These are phyloP conservation scores for Oreochromis mossambicus DNA, from an alignment of 2,797 vertebrate genomes.

Conservation along the genomic window DNA sequence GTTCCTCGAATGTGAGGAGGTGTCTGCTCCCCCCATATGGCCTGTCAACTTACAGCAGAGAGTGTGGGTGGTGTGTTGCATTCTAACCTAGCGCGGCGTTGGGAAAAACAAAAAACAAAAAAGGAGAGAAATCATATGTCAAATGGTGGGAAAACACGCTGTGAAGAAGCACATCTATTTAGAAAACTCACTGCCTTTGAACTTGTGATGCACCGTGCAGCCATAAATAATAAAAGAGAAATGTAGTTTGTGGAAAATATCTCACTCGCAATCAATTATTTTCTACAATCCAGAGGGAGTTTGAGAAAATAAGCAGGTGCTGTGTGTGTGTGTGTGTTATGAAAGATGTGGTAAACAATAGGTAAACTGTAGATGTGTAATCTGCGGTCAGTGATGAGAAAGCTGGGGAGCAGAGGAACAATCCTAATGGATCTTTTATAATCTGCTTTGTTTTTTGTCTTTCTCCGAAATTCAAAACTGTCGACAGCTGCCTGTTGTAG, in stretches of 20 bases:
- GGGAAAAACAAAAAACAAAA: background rate
- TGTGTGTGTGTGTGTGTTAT: background rate
- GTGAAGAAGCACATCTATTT: slow-evolving; percentile 4
- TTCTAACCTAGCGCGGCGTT: background rate
- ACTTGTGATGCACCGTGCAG: background rate
- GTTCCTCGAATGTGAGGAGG: slow-evolving; percentile 29
- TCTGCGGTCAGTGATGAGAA: slow-evolving; percentile 1
- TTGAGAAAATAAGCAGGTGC: background rate
- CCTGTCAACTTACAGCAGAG: slow-evolving; percentile 44
- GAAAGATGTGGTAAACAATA: background rate
- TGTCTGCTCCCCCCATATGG: slow-evolving; percentile 51
- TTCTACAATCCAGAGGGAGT: background rate
- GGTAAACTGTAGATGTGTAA: background rate
- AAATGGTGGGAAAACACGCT: background rate
- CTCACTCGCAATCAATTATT: background rate
- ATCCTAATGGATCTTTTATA: slow-evolving; percentile 18
- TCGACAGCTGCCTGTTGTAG: background rate
- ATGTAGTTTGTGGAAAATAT: background rate
- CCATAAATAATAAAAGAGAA: slow-evolving; percentile 16
- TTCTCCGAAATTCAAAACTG: background rate
- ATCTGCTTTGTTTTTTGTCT: slow-evolving; percentile 34
- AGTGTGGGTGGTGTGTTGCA: slow-evolving; percentile 37
- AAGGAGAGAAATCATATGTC: slow-evolving; percentile 22
- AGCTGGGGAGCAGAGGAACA: background rate
- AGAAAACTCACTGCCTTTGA: slow-evolving; percentile 11